Percentiles rank a stretch among this genome's conserved stretches.
phyloP scores from a whole-genome alignment of 1,140 invertebrate genomes.

The Cecropterus lyciades region DNA sequence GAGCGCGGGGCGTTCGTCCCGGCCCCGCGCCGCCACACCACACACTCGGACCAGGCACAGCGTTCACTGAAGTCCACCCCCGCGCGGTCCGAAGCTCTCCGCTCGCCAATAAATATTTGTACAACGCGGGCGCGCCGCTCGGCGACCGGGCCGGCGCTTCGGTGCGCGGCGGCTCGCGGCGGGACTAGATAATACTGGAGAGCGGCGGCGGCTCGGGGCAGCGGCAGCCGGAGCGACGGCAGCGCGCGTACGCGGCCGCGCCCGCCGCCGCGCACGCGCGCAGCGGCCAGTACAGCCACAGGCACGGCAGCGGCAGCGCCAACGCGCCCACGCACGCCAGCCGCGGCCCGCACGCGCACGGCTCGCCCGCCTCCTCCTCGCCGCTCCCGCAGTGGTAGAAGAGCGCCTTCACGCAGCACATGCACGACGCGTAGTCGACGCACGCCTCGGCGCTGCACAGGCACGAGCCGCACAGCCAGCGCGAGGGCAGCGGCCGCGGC shows the following conservation, averaged over 20 bases:
- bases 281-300: constrained; percentile 96
- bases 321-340: constrained; percentile 94
- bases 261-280: constrained; percentile 90
- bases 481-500: constrained; percentile 92
- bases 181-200: constrained; percentile 85
- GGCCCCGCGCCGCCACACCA: constrained; percentile 68
- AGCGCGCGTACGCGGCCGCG: constrained; percentile 92
- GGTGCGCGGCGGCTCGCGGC: constrained; percentile 62
- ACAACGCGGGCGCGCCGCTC: constrained; percentile 63
- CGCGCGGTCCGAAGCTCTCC: constrained; percentile 61
- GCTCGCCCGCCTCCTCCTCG: constrained; percentile 89
- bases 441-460: constrained; percentile 93
- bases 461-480: constrained; percentile 95
- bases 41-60: constrained; percentile 56
- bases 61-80: constrained; percentile 64
- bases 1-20: constrained; percentile 69
- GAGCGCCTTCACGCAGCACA: constrained; percentile 96
- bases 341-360: constrained; percentile 91
- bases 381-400: constrained; percentile 96
- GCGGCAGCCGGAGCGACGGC: constrained; percentile 87
- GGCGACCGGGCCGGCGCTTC: constrained; percentile 39
- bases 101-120: constrained; percentile 83
- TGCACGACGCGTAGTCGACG: constrained; percentile 94
- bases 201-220: constrained; percentile 81
- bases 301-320: constrained; percentile 92